phyloP scores from a whole-genome alignment of 2,888 invertebrate genomes.

The Amphipoea lucens region DNA sequence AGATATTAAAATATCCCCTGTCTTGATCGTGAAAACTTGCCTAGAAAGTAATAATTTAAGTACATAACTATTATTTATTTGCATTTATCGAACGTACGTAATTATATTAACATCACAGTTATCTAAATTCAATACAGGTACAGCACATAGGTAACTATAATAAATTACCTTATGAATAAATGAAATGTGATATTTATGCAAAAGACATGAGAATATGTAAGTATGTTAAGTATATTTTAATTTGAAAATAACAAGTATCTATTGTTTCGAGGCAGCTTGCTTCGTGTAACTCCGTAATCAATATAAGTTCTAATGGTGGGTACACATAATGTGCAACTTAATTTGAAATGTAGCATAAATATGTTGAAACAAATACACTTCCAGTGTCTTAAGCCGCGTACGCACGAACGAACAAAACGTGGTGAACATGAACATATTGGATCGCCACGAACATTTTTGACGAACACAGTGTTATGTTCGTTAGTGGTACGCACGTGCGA shows the following conservation, averaged over 20 bases:
- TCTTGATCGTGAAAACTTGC: background rate
- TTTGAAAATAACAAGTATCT: background rate
- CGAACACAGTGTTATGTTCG: no score
- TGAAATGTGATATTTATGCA: conserved; percentile 4
- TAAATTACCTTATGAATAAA: conserved; percentile 14
- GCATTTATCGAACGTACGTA: conserved; percentile 3
- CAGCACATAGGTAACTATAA: background rate
- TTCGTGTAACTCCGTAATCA: background rate
- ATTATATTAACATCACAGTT: conserved; percentile 55
- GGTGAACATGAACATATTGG: no score
- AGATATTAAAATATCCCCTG: background rate
- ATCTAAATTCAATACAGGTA: conserved; percentile 23
- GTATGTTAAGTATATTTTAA: conserved; percentile 27
- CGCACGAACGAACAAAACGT: no score
- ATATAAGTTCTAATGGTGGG: background rate
- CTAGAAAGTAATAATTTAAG: conserved; percentile 6
- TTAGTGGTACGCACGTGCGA: no score
- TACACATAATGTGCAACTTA: background rate
- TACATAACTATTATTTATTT: conserved; percentile 15
- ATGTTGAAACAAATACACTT: background rate
- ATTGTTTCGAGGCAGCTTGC: background rate
- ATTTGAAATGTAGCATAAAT: background rate
- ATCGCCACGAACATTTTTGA: no score
- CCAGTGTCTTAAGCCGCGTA: background rate
- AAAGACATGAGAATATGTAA: background rate